Conservation (phyloP, 1,140 invertebrate species). For the Musca vetustissima region DNA sequence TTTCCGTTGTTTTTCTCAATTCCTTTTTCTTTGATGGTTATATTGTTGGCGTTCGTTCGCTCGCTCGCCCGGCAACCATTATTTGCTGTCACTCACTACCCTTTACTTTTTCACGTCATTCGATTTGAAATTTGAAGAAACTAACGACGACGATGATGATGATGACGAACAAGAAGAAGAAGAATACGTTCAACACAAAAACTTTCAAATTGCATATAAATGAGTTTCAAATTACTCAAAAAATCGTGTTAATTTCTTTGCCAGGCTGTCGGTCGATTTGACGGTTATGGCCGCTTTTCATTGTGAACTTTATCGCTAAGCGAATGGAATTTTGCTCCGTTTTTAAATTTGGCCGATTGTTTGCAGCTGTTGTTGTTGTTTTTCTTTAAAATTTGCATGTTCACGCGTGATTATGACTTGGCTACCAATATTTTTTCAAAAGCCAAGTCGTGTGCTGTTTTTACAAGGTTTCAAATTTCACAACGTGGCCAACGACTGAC, state of each 20-base stretch:
- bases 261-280: too few species aligned
- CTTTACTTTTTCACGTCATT: too few species aligned
- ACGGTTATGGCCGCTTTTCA: background rate
- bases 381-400: slow-evolving; percentile 16
- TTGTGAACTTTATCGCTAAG: slow-evolving; percentile 6
- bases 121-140: too few species aligned
- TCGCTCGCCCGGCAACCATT: too few species aligned
- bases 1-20: background rate
- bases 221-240: slow-evolving; percentile 21
- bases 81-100: too few species aligned
- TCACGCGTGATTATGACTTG: slow-evolving; percentile 19
- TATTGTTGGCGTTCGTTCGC: too few species aligned
- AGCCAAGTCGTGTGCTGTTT: slow-evolving; percentile 5
- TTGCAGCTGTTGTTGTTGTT: too few species aligned
- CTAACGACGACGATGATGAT: too few species aligned
- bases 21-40: too few species aligned
- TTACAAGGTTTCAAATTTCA: slow-evolving; percentile 18
- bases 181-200: background rate
- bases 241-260: slow-evolving; percentile 18
- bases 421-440: slow-evolving; percentile 11
- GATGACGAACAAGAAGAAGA: too few species aligned
- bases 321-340: too few species aligned
- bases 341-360: too few species aligned
- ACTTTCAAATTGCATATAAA: slow-evolving; percentile 23
- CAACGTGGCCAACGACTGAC: background rate